Evolutionary conservation across 2,888 invertebrate genomes (phyloP).

Genomic region (Masnerella sp.): DNA sequence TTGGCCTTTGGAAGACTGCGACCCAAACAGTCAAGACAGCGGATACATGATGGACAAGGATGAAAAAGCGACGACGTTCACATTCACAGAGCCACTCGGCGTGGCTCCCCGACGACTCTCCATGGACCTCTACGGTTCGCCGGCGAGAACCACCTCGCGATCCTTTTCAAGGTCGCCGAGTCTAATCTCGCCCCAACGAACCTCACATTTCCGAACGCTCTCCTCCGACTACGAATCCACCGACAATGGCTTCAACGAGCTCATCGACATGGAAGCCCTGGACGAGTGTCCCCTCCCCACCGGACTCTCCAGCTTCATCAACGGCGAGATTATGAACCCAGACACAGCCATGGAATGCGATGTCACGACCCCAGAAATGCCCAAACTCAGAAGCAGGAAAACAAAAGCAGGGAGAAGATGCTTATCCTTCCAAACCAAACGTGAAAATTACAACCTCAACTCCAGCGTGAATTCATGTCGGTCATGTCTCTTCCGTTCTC

Average conservation of each 20-base stretch:
- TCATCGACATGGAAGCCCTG: slow-evolving; percentile 81
- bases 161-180: slow-evolving; percentile 59
- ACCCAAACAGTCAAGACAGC: slow-evolving; percentile 81
- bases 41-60: slow-evolving; percentile 78
- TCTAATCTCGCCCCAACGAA: slow-evolving; percentile 65
- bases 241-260: slow-evolving; percentile 83
- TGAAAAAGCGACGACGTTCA: slow-evolving; percentile 65
- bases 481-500: slow-evolving; percentile 78
- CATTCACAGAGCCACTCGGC: slow-evolving; percentile 77
- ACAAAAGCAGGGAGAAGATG: slow-evolving; percentile 66
- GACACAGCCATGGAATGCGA: slow-evolving; percentile 68
- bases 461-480: slow-evolving; percentile 78
- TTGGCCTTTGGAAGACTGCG: slow-evolving; percentile 79
- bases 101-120: slow-evolving; percentile 74
- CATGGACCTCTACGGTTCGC: slow-evolving; percentile 75
- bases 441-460: background rate
- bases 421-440: slow-evolving; percentile 74
- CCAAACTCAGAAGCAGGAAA: slow-evolving; percentile 38
- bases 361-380: slow-evolving; percentile 77
- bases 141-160: slow-evolving; percentile 67
- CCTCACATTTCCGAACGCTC: slow-evolving; percentile 77
- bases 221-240: slow-evolving; percentile 81
- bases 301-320: slow-evolving; percentile 81
- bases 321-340: slow-evolving; percentile 78
- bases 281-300: slow-evolving; percentile 79